phyloP scores from a whole-genome alignment of 2,113 vertebrate genomes.

The rat (Rattus norvegicus) region DNA sequence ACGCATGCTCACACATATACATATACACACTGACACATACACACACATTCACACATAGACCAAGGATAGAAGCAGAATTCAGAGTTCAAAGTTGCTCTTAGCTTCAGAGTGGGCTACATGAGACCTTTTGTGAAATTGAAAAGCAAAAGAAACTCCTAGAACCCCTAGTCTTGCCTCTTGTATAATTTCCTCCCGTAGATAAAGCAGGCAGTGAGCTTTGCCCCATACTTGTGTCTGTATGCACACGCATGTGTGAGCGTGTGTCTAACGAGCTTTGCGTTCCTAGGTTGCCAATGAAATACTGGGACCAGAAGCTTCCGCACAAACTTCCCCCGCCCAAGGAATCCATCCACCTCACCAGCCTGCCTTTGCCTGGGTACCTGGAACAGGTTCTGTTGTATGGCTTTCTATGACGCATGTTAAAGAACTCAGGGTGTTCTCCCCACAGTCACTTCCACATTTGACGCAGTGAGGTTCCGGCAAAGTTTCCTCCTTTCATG shows the following conservation, averaged over 20 bases:
- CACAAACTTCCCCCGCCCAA: constrained; percentile 92
- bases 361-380: constrained; percentile 94
- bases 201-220: constrained; percentile 28
- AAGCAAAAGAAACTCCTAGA: not conserved
- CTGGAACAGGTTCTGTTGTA: constrained; percentile 91
- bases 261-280: constrained; percentile 50
- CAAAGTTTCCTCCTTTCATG: constrained; percentile 15
- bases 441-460: constrained; percentile 46
- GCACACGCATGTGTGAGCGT: not conserved
- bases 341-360: constrained; percentile 90
- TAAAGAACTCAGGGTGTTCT: not conserved
- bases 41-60: not conserved
- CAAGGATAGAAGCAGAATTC: not conserved
- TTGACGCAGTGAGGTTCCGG: constrained; percentile 16
- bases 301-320: constrained; percentile 93
- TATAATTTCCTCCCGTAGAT: not conserved
- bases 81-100: not conserved
- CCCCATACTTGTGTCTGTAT: not conserved
- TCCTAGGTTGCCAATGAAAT: constrained; percentile 91
- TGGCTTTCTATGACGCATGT: not conserved
- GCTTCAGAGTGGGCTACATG: not conserved
- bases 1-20: not conserved
- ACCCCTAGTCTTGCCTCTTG: not conserved
- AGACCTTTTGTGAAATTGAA: not conserved
- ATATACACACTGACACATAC: too few relatives aligned